Percentiles rank a stretch among this genome's conserved stretches.
Conservation (phyloP, 1,140 invertebrate genomes). For the Littorina saxatilis region DNA sequence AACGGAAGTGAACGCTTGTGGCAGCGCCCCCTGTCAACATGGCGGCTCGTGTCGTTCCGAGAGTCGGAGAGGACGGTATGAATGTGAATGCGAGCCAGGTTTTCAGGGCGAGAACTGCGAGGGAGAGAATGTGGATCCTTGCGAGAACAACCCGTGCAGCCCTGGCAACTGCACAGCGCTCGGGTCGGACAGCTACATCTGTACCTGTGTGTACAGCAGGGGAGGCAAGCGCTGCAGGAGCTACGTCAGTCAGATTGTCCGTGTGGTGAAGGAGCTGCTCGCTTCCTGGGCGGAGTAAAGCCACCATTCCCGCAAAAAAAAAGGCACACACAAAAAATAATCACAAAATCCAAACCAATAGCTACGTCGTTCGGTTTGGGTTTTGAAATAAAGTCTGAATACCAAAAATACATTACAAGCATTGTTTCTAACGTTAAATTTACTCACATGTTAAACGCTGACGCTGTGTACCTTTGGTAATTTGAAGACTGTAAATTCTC, state of each 20-base stretch:
- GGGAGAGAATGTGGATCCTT: slow-evolving; percentile 8
- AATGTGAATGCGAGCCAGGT: not conserved
- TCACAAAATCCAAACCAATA: too few species aligned
- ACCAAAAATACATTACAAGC: too few species aligned
- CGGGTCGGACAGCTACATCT: slow-evolving; percentile 13
- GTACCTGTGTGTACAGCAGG: not conserved
- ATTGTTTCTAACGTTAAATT: too few species aligned
- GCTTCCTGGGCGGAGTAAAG: too few species aligned
- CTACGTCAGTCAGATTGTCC: not conserved
- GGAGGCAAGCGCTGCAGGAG: not conserved
- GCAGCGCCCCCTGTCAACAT: slow-evolving; percentile 23
- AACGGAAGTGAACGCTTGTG: slow-evolving; percentile 13
- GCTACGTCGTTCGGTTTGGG: too few species aligned
- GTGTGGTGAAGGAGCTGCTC: too few species aligned
- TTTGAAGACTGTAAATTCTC: too few species aligned
- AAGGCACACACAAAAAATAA: too few species aligned
- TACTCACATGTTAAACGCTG: too few species aligned
- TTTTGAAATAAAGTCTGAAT: too few species aligned
- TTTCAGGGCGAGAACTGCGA: slow-evolving; percentile 28
- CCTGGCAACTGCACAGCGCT: slow-evolving; percentile 4
- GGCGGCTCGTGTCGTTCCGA: slow-evolving; percentile 21
- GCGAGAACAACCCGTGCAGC: slow-evolving; percentile 30
- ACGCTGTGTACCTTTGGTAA: too few species aligned
- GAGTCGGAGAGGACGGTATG: not conserved
- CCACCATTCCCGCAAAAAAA: too few species aligned